Conservation (phyloP, 2,888 invertebrate species). For the Perithous albicinctus region DNA sequence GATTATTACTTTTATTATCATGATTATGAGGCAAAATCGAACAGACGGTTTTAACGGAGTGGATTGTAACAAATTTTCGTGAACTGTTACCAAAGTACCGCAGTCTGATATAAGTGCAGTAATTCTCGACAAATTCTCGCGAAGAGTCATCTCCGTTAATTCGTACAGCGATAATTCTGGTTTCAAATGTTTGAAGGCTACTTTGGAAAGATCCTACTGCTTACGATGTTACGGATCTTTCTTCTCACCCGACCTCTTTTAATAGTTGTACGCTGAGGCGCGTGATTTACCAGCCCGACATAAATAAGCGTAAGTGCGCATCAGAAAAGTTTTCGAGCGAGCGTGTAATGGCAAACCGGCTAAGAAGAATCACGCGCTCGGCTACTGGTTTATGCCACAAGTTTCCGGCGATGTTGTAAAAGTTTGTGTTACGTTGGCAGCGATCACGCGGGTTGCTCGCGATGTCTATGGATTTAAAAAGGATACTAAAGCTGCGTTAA, state of each 20-base stretch:
- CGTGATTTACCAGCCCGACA: conserved; percentile 69
- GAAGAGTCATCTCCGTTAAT: neutral
- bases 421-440: conserved; percentile 61
- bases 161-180: neutral
- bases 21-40: neutral
- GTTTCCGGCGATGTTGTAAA: conserved; percentile 68
- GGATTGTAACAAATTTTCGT: neutral
- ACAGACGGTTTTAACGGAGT: neutral
- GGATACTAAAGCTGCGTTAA: neutral
- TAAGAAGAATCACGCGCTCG: conserved; percentile 25
- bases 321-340: conserved; percentile 57
- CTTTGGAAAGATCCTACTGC: conserved; percentile 1
- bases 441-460: neutral
- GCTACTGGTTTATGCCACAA: conserved; percentile 70
- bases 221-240: neutral
- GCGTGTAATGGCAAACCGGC: conserved; percentile 2
- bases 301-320: conserved; percentile 70
- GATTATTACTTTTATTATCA: conserved; percentile 7
- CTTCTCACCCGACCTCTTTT: conserved; percentile 42
- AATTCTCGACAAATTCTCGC: neutral
- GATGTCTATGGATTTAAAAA: neutral
- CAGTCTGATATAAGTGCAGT: neutral
- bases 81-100: neutral
- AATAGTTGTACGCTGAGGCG: conserved; percentile 49
- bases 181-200: neutral